Conservation (phyloP, 2,797 vertebrate genomes). For the Alexandromys oeconomus region DNA sequence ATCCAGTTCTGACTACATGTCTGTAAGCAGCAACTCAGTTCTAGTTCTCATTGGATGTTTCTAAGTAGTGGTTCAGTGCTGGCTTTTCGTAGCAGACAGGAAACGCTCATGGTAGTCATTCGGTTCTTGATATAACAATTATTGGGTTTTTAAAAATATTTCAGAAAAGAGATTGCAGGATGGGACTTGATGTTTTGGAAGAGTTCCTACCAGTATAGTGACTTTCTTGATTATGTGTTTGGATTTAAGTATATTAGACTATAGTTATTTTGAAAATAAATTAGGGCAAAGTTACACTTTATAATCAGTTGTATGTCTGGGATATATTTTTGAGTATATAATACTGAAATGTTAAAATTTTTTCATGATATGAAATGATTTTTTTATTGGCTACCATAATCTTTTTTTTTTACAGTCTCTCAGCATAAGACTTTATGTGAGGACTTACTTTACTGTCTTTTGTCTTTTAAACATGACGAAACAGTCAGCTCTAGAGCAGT, state of each 20-base stretch:
- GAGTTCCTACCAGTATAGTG: background rate
- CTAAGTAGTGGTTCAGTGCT: slow-evolving; percentile 67
- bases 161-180: slow-evolving; percentile 39
- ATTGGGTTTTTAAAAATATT: slow-evolving; percentile 54
- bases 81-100: slow-evolving; percentile 69
- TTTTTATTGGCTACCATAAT: slow-evolving; percentile 64
- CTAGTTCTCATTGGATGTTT: slow-evolving; percentile 30
- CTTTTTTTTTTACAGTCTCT: slow-evolving; percentile 42
- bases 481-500: slow-evolving; percentile 80
- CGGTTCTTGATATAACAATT: slow-evolving; percentile 61
- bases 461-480: slow-evolving; percentile 76
- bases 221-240: background rate
- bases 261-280: slow-evolving; percentile 24
- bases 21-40: background rate
- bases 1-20: slow-evolving; percentile 72
- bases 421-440: slow-evolving; percentile 67
- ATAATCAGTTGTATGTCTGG: slow-evolving; percentile 59
- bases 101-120: slow-evolving; percentile 61
- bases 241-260: slow-evolving; percentile 20
- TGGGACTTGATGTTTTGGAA: slow-evolving; percentile 64
- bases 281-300: slow-evolving; percentile 9
- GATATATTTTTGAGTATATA: slow-evolving; percentile 39
- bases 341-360: slow-evolving; percentile 59
- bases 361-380: background rate
- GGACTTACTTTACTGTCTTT: slow-evolving; percentile 80